Base-by-base conservation (phyloP, 2,113 vertebrate genomes). In the Macrotus californicus region DNA sequence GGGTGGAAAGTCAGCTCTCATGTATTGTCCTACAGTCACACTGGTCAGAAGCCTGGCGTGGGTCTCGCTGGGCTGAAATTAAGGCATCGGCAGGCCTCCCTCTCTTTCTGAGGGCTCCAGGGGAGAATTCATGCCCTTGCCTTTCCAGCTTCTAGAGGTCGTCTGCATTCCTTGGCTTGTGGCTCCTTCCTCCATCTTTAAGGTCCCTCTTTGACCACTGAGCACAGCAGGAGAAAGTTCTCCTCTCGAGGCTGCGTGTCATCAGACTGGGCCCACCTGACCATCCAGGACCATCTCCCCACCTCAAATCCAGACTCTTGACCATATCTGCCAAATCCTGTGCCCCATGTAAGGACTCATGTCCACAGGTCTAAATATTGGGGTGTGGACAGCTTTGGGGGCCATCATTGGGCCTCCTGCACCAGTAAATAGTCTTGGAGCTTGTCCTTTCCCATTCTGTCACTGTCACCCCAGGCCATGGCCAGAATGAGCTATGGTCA, bases 391-490 rank as follows among this genome's bases (percentile, higher is more conserved):
- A 1, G 50, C 82, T 41, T 43, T 36, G 59, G 43, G 67, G 26
- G 13, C 19, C 7, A 1, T 10, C 16, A 15, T 13, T 67, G 48
- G 26, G 34, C 19, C 9, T 4, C 0, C 0, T 31, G 46, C 12
- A 41, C 9, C 11, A 31, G 52, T 7, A 36, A 50, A 24, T 18
- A 15, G 19, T 56, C 81, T 67, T 4, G 6, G 16, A 39, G 6
- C 15, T 46, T 48, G 14, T 36, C 46, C 19, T 56, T 14, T 24
- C 31, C 6, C 41, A 22, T 56, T 56, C 26, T 52, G 54, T 21
- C 43, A 5, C 18, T 2, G 26, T 54, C 26, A 16, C 41, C 18
- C 15, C 13, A 12, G 67, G 73, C 43, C 31, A 3, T 0, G n/a
- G 79, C 48, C 85, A 72, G 70, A 70, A 19, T 14, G 26, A 52